Evolutionary conservation across 2,113 vertebrate genomes (phyloP).

Genomic region (Apaloderma vittatum): DNA sequence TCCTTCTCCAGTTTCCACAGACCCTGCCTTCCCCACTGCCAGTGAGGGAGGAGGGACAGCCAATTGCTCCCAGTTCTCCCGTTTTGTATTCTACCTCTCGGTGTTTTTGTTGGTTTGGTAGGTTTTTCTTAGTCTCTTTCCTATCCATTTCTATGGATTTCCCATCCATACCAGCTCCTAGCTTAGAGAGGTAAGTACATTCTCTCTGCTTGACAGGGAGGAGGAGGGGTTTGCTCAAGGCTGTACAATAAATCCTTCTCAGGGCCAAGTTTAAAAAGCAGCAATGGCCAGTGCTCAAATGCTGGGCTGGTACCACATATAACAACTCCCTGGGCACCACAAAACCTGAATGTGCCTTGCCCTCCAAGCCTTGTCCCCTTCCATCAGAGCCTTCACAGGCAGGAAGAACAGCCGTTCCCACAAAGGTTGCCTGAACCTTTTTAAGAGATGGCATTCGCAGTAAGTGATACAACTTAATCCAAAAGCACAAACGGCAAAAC

Average conservation of each 20-base stretch:
- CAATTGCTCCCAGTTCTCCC: background rate
- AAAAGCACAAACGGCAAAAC: background rate
- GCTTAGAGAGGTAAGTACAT: background rate
- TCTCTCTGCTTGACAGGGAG: background rate
- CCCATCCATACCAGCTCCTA: background rate
- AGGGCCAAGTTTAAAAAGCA: background rate
- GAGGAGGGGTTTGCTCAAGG: background rate
- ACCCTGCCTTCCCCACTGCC: background rate
- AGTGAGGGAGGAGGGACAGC: background rate
- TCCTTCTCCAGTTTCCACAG: background rate
- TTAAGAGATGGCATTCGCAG: background rate
- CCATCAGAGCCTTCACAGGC: background rate
- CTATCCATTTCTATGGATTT: background rate
- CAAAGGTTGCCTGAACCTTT: background rate
- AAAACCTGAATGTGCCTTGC: background rate
- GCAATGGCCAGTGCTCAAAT: background rate
- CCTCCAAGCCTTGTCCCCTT: background rate
- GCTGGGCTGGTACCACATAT: background rate
- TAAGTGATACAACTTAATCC: background rate
- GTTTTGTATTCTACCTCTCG: background rate
- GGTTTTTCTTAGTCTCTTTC: background rate
- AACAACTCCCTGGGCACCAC: background rate
- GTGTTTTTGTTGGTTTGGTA: background rate
- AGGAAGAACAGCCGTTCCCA: background rate
- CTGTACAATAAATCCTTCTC: background rate